Base-by-base conservation (phyloP, 1,140 invertebrate species). In the Caenorhabditis briggsae region DNA sequence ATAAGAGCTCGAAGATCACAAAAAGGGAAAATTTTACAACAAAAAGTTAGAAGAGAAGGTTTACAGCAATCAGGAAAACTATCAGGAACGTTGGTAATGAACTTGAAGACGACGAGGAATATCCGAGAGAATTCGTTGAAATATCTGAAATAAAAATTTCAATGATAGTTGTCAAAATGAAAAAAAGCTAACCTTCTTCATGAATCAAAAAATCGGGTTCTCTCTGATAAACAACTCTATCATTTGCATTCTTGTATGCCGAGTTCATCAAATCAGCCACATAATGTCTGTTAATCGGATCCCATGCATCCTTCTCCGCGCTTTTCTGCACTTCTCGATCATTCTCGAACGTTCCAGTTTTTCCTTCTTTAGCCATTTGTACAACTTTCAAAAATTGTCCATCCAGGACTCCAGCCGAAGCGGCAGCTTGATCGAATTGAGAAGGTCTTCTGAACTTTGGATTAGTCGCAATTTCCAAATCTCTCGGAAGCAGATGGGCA, bases 371-470 rank as follows among this genome's bases (percentile, higher is more conserved):
- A 12, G 70, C 70, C 70, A 78, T 78, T 78, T 78, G 70, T 11
- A 78, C n/a, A n/a, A 78, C 70, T n/a, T 78, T 78, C 5, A 78
- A 8, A 14, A 78, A 23, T n/a, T 78, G 70, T 11, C 50, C 18
- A 50, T 78, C 33, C 11, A 50, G 25, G 23, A 78, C 70, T 50
- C 70, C 70, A 8, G 70, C 70, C 20, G 70, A 50, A 20, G 23
- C 59, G 14, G 59, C 59, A 61, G 59, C 59, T 61, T 61, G 59
- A 11, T 78, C 70, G 11, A 78, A 50, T 50, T 78, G 70, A 9
- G 70, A 78, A 46, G 70, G 70, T 23, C 70, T n/a, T 78, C 70
- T n/a, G 46, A 78, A 78, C 46, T 78, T 78, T 50, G 70, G 70
- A 78, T 78, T 78, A 48, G 46, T 78, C n/a, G 70, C 43, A 50